Conservation (phyloP, 2,113 vertebrate species). For the pig (Sus scrofa) region DNA sequence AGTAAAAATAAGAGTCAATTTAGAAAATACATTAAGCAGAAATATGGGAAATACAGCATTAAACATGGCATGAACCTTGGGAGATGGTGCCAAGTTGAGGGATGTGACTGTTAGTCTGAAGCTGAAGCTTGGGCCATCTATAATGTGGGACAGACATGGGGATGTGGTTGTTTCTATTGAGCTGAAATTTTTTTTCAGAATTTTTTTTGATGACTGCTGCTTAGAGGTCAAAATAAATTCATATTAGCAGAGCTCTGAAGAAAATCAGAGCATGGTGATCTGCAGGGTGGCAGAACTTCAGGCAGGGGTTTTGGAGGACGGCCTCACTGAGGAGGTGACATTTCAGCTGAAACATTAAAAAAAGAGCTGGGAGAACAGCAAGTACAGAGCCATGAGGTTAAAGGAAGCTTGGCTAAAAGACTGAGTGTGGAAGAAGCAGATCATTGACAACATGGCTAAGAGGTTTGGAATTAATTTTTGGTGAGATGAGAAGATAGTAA, state of each 20-base stretch:
- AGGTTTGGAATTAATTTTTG: background rate
- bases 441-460: background rate
- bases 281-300: background rate
- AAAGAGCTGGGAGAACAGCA: background rate
- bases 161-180: background rate
- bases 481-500: background rate
- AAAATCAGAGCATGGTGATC: background rate
- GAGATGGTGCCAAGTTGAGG: background rate
- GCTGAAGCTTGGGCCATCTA: background rate
- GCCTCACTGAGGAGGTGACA: background rate
- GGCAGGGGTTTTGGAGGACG: background rate
- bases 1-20: background rate
- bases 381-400: background rate
- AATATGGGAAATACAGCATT: background rate
- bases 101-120: no score
- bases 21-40: background rate
- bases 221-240: background rate
- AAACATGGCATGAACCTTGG: background rate
- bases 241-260: background rate
- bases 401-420: background rate
- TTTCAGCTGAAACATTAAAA: no score
- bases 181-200: background rate
- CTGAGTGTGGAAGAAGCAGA: background rate
- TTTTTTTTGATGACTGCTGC: background rate
- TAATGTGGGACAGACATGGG: accelerated